Evolutionary conservation across 2,113 vertebrate genomes (phyloP).

Genomic region (Ammodytes dubius): DNA sequence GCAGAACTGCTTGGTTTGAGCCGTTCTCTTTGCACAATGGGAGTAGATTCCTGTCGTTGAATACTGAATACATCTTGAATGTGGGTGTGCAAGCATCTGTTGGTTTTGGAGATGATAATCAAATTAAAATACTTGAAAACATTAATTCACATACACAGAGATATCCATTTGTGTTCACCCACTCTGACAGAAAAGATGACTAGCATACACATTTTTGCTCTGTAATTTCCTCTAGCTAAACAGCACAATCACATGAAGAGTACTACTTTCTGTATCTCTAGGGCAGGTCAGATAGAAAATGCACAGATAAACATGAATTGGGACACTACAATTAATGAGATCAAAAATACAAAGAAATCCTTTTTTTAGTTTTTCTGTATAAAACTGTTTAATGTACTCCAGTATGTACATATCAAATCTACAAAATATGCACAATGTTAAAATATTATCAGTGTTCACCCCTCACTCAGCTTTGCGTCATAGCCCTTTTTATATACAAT

Average conservation of each 20-base stretch:
- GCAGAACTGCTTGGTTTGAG: conserved; percentile 28
- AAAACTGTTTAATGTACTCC: conserved; percentile 84
- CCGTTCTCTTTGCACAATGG: conserved; percentile 11
- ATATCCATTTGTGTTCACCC: not conserved
- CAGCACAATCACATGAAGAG: not conserved
- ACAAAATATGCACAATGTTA: conserved; percentile 85
- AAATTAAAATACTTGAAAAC: not conserved
- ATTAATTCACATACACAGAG: not conserved
- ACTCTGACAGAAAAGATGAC: not conserved
- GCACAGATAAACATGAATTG: not conserved
- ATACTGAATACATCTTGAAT: not conserved
- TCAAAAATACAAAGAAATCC: conserved; percentile 34
- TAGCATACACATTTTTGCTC: not conserved
- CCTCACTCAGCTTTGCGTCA: conserved; percentile 55
- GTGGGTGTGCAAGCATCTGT: not conserved
- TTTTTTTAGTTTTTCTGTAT: conserved; percentile 57
- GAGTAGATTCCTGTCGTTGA: not conserved
- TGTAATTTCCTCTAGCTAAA: not conserved
- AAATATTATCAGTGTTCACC: conserved; percentile 75
- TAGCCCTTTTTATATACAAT: conserved; percentile 81
- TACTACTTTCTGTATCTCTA: not conserved
- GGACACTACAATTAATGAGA: not conserved
- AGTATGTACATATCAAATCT: conserved; percentile 86
- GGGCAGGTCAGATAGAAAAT: too few relatives aligned
- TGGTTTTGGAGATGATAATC: not conserved